phyloP scores from a whole-genome alignment of 2,113 vertebrate species.

The Motacilla alba region DNA sequence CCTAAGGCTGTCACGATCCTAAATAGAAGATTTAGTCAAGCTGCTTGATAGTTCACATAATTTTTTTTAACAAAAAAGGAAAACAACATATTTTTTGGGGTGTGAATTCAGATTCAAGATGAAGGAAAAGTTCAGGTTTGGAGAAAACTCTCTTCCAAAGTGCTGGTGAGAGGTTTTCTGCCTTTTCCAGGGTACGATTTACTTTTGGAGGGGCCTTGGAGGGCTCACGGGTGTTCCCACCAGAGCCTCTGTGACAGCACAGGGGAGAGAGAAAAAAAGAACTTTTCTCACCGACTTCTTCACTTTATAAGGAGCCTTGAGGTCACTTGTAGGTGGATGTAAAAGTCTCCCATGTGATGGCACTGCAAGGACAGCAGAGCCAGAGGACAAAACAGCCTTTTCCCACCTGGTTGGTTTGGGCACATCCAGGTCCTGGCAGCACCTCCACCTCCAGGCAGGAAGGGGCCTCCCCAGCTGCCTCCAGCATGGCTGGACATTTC shows the following conservation, averaged over 20 bases:
- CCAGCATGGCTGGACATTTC: neutral
- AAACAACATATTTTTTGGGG: neutral
- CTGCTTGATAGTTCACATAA: rapidly evolving
- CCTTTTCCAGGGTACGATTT: neutral
- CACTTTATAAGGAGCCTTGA: neutral
- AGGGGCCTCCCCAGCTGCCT: neutral
- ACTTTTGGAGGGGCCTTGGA: neutral
- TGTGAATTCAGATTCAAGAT: neutral
- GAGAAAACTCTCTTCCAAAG: neutral
- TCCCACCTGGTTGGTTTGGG: rapidly evolving
- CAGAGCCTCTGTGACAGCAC: neutral
- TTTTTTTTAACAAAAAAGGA: neutral
- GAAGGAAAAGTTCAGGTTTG: neutral
- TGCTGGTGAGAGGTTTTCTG: neutral
- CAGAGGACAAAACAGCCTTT: neutral
- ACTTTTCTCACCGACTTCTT: rapidly evolving
- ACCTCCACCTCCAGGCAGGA: neutral
- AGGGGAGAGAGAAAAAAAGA: neutral
- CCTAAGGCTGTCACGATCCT: neutral
- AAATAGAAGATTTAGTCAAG: neutral
- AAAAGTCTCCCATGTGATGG: neutral
- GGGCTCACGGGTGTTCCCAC: neutral
- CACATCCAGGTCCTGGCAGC: neutral
- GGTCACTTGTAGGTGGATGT: neutral
- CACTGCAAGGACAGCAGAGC: rapidly evolving